Evolutionary conservation across 2,113 vertebrate genomes (phyloP).

Genomic region (Axis porcinus): DNA sequence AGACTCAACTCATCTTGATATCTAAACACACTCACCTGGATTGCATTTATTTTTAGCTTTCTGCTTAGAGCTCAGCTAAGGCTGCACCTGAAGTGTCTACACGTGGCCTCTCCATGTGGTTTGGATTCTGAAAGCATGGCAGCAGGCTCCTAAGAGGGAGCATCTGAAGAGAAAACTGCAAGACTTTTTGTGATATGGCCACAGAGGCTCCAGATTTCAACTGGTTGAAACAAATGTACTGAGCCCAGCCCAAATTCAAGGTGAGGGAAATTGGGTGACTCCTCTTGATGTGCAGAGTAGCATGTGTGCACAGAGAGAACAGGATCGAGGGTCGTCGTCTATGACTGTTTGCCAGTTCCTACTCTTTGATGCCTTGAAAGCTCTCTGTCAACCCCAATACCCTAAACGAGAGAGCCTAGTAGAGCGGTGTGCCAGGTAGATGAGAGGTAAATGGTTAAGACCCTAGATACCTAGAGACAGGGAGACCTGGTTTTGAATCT

Average conservation of each 20-base stretch:
- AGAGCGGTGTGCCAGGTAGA: neutral
- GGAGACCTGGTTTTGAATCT: neutral
- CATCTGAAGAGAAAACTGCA: neutral
- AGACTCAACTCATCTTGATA: neutral
- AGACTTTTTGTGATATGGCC: neutral
- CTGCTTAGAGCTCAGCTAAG: neutral
- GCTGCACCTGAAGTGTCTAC: neutral
- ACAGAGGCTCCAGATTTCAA: neutral
- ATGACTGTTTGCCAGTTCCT: neutral
- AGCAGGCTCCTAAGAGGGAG: neutral
- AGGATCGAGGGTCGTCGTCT: fast-evolving
- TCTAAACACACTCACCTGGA: neutral
- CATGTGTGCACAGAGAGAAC: neutral
- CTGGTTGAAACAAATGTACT: neutral
- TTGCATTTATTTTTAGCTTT: neutral
- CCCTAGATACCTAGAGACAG: neutral
- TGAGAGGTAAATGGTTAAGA: neutral
- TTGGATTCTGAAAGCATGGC: neutral
- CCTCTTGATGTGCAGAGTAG: neutral
- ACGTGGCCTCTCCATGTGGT: neutral
- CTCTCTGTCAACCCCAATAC: neutral
- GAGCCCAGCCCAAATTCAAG: neutral
- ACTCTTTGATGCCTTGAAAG: neutral
- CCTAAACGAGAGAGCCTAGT: neutral
- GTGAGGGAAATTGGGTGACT: neutral